Evolutionary conservation across 2,888 invertebrate genomes (phyloP).

Genomic region (Pachydiplax longipennis): DNA sequence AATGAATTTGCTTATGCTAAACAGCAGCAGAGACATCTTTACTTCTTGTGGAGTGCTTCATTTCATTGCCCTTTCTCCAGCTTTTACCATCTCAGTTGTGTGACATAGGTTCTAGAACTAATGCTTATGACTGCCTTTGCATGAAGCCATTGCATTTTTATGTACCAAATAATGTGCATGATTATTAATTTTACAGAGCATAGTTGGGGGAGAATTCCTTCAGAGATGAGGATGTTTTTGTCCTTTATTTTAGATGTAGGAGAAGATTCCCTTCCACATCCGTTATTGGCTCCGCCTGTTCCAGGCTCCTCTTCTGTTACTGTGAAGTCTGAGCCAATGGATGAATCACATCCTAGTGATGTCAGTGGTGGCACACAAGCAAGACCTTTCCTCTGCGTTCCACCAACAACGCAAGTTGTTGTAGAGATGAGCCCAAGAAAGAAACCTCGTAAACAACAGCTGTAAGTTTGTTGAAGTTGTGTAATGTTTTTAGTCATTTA

Average conservation of each 20-base stretch:
- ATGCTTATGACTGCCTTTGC: neutral
- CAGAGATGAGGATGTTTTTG: neutral
- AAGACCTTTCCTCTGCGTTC: constrained; percentile 39
- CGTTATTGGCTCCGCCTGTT: constrained; percentile 30
- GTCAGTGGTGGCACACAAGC: constrained; percentile 39
- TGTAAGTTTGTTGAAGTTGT: constrained; percentile 67
- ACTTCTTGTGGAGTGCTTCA: too few species aligned
- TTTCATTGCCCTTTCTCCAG: too few species aligned
- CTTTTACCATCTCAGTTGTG: too few species aligned
- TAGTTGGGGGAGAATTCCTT: neutral
- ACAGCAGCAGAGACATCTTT: too few species aligned
- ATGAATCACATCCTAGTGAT: constrained; percentile 48
- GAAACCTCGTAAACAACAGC: constrained; percentile 88
- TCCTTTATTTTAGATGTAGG: constrained; percentile 10
- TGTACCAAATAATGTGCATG: neutral
- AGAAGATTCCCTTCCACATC: constrained; percentile 16
- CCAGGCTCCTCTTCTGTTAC: constrained; percentile 49
- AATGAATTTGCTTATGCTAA: too few species aligned
- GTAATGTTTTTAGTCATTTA: neutral
- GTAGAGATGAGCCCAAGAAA: constrained; percentile 81
- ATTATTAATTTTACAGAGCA: neutral
- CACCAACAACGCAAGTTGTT: constrained; percentile 56
- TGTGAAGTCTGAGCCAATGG: constrained; percentile 47
- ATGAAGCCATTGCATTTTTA: neutral
- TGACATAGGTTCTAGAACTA: too few species aligned